These are phyloP conservation scores for Drosophila cognata DNA, from an alignment of 2,888 invertebrate genomes.

Conservation along the genomic window DNA sequence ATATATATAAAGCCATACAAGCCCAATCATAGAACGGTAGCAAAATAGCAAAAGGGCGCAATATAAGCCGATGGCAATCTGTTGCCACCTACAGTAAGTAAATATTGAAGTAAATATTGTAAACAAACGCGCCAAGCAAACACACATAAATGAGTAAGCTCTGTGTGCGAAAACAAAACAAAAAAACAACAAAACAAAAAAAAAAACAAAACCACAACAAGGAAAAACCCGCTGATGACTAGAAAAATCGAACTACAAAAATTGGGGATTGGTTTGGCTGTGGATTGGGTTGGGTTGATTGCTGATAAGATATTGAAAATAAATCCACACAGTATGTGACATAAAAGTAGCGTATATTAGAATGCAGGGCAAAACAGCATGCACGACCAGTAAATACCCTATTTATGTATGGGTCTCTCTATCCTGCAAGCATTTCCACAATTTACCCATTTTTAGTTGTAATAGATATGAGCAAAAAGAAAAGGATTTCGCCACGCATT, in stretches of 20 bases:
- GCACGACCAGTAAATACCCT: neutral
- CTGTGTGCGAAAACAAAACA: constrained; percentile 1
- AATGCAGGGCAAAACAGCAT: neutral
- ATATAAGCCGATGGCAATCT: constrained; percentile 43
- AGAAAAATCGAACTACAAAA: neutral
- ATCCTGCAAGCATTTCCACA: neutral
- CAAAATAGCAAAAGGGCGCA: constrained; percentile 7
- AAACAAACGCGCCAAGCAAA: constrained; percentile 35
- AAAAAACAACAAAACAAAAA: constrained; percentile 5
- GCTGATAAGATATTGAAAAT: constrained; percentile 58
- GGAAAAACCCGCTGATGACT: constrained; percentile 12
- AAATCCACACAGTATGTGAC: constrained; percentile 57
- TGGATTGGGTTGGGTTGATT: constrained; percentile 12
- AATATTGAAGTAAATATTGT: constrained; percentile 64
- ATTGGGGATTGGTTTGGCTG: neutral
- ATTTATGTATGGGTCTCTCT: neutral
- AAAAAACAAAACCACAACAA: constrained; percentile 7
- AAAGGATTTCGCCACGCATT: constrained; percentile 66
- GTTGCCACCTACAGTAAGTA: constrained; percentile 73
- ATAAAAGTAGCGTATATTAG: constrained; percentile 45
- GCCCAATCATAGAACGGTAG: constrained; percentile 26
- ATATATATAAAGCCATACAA: constrained; percentile 2
- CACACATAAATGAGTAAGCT: constrained; percentile 23
- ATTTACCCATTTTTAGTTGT: neutral
- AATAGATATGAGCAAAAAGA: neutral